A percentile compares a stretch with the other conserved stretches of the same genome.
phyloP scores from a whole-genome alignment of 2,113 vertebrate species.

The Odocoileus hemionus region DNA sequence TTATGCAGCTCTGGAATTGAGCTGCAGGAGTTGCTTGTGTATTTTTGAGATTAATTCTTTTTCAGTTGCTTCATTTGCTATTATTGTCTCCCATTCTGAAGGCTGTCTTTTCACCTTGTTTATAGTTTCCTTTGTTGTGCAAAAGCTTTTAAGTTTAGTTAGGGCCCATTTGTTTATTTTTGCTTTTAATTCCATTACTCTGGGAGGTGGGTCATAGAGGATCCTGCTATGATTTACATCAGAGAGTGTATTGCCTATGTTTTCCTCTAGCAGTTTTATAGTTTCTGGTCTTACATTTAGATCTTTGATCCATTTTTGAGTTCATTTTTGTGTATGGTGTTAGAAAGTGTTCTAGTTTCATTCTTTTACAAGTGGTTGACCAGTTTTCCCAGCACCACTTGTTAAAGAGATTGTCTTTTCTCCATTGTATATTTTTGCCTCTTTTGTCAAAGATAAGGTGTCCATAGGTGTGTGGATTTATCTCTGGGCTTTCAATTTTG shows the following conservation, averaged over 20 bases:
- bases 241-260: neutral
- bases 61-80: neutral
- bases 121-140: neutral
- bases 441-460: neutral
- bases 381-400: neutral
- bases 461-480: neutral
- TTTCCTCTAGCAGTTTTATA: neutral
- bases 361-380: neutral
- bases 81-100: neutral
- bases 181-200: neutral
- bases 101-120: neutral
- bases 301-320: neutral
- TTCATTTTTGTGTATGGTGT: neutral
- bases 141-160: neutral
- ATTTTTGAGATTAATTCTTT: neutral
- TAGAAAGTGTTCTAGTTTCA: neutral
- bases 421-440: neutral
- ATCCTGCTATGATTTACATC: neutral
- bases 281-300: neutral
- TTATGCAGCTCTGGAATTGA: neutral
- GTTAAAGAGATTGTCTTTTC: neutral
- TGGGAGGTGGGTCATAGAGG: neutral
- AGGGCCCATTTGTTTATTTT: neutral
- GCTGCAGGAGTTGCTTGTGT: neutral
- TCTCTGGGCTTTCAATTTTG: neutral